Evolutionary conservation across 1,140 invertebrate species (phyloP), one percentile per base, ranked within the genome.

Genomic region (Drosophila elegans): DNA sequence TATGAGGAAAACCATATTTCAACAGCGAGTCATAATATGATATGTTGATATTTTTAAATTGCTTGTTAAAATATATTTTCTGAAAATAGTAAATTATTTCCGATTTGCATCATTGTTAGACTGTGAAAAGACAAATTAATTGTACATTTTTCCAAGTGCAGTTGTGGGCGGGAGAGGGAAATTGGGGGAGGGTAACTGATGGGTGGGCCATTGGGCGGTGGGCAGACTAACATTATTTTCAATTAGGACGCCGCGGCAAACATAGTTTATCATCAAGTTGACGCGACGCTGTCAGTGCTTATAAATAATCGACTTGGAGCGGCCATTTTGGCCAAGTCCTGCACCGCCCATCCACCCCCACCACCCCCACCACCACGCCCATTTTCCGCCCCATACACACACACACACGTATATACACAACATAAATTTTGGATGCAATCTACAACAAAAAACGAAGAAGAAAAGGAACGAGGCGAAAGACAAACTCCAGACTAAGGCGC

Each of bases 231-330:
- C 84, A 89, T 89, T 90, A 89, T 89, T 89, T 89, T 89, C 84
- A 89, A 89, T 89, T 89, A 89, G 85, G 77, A 72, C 77, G 80
- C 76, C 84, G 76, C 72, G 80, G 80, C 85, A 89, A 89, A 89
- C 84, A 90, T 90, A 89, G 84, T 89, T 89, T 90, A 89, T 89
- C 84, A 89, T 89, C 84, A 89, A 89, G 80, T 89, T 89, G 84
- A 89, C 84, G 84, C 85, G 80, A 53, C 66, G 80, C 84, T 89
- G 84, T 89, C 84, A 84, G 80, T 90, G 85, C 85, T 89, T 90
- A 89, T 89, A 89, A 89, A 89, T 89, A 89, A 88, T 89, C 80
- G 84, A 88, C 76, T 84, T 51, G 64, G 45, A 84, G 84, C 72
- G 74, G 80, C 84, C 84, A 89, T 89, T 89, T 89, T 86, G 80